Evolutionary conservation across 2,113 vertebrate genomes (phyloP).

Genomic region (Bufo gargarizans): DNA sequence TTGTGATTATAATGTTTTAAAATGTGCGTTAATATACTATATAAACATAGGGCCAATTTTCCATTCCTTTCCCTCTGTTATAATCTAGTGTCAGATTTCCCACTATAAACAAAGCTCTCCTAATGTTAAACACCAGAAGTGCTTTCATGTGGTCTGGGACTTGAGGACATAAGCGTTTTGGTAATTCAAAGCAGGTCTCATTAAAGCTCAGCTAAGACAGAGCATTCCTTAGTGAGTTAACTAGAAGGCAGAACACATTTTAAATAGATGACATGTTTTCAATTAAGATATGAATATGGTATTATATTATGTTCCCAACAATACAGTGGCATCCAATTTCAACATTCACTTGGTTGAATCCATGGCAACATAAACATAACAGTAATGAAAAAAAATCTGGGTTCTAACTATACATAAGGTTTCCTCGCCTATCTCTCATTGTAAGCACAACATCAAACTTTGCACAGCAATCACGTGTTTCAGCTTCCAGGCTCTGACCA

Average conservation of each 20-base stretch:
- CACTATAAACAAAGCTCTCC: not conserved
- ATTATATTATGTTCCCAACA: no score
- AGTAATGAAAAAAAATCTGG: no score
- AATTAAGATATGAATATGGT: not conserved
- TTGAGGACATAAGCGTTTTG: not conserved
- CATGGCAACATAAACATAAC: no score
- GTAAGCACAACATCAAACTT: no score
- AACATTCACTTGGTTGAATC: no score
- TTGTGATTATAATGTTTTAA: not conserved
- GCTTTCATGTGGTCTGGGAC: slow-evolving; percentile 5
- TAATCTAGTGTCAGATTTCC: not conserved
- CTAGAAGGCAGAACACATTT: not conserved
- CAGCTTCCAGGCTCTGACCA: no score
- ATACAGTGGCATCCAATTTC: no score
- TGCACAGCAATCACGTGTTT: no score
- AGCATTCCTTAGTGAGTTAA: not conserved
- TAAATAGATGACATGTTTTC: not conserved
- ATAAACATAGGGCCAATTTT: not conserved
- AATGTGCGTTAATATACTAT: not conserved
- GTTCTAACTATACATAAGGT: no score
- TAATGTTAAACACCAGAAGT: not conserved
- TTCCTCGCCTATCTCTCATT: no score
- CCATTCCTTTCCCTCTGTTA: not conserved
- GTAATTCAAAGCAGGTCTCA: slow-evolving; percentile 1
- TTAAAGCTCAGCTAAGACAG: not conserved